Evolutionary conservation across 2,888 invertebrate genomes (phyloP).

Genomic region (Cryptosula pallasiana): DNA sequence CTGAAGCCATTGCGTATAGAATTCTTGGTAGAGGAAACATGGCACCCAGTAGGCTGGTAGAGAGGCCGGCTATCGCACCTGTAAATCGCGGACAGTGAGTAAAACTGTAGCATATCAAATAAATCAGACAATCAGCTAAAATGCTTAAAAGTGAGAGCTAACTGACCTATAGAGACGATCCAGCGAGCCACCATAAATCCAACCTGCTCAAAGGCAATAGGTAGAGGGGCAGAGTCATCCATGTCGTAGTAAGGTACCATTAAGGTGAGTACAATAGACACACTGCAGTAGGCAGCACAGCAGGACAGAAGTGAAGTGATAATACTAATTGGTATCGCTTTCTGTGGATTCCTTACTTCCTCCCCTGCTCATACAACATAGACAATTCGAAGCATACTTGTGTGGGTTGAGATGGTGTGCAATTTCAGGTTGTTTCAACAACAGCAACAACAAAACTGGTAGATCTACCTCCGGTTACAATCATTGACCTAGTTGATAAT

Average conservation of each 20-base stretch:
- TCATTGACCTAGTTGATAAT: too few species aligned
- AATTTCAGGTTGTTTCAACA: too few species aligned
- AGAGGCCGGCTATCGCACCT: conserved; percentile 84
- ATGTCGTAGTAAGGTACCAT: conserved; percentile 81
- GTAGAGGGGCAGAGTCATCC: conserved; percentile 70
- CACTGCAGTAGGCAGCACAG: too few species aligned
- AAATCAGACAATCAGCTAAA: too few species aligned
- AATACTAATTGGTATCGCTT: conserved; percentile 83
- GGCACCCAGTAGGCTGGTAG: conserved; percentile 64
- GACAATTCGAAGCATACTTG: too few species aligned
- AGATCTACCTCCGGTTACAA: too few species aligned
- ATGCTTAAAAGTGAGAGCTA: too few species aligned
- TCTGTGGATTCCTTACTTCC: conserved; percentile 87
- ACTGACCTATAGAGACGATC: conserved; percentile 71
- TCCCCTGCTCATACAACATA: conserved; percentile 64
- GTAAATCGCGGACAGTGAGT: too few species aligned
- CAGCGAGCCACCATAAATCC: conserved; percentile 73
- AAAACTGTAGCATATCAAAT: too few species aligned
- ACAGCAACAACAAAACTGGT: too few species aligned
- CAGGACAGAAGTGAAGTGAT: too few species aligned
- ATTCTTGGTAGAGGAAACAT: conserved; percentile 76
- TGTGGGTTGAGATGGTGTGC: too few species aligned
- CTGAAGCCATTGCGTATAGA: conserved; percentile 59
- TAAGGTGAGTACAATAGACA: conserved; percentile 85
- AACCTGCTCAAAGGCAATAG: conserved; percentile 66